A percentile compares a stretch with the other conserved stretches of the same genome.
Conservation (phyloP, 2,797 vertebrate species). For the Benthosema pterotum region DNA sequence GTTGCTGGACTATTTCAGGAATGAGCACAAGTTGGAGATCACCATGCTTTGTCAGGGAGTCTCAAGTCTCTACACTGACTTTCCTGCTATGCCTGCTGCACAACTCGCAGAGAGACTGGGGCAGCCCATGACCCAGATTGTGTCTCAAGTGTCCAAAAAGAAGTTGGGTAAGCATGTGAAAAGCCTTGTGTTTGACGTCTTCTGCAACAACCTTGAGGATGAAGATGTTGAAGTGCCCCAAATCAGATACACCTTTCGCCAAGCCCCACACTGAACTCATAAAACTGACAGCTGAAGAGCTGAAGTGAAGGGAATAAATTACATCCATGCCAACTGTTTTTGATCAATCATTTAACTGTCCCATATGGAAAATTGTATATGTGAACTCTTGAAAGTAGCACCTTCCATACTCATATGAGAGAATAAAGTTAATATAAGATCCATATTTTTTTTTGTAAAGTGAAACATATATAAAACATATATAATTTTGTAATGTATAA, state of each 20-base stretch:
- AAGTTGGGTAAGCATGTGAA: conserved; percentile 94
- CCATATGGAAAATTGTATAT: no score
- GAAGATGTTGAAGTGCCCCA: conserved; percentile 96
- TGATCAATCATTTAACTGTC: conserved; percentile 67
- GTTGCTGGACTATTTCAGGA: conserved; percentile 94
- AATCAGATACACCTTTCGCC: conserved; percentile 95
- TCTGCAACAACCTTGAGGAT: conserved; percentile 90
- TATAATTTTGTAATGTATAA: no score
- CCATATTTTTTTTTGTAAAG: no score
- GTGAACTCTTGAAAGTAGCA: no score
- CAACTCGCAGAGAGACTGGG: conserved; percentile 93
- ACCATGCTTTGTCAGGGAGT: conserved; percentile 96
- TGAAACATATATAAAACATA: no score
- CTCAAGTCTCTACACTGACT: conserved; percentile 97
- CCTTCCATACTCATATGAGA: no score
- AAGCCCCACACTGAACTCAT: conserved; percentile 60
- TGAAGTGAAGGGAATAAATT: conserved; percentile 40
- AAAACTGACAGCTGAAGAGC: conserved; percentile 35
- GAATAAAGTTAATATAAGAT: no score
- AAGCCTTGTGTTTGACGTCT: conserved; percentile 94
- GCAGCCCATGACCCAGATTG: conserved; percentile 95
- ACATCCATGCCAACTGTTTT: conserved; percentile 57
- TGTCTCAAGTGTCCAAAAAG: conserved; percentile 95
- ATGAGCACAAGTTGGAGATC: conserved; percentile 92
- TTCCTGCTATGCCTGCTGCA: conserved; percentile 86